A percentile compares a stretch with the other conserved stretches of the same genome.
phyloP scores from a whole-genome alignment of 1,140 invertebrate genomes.

The Steinernema khuongi region DNA sequence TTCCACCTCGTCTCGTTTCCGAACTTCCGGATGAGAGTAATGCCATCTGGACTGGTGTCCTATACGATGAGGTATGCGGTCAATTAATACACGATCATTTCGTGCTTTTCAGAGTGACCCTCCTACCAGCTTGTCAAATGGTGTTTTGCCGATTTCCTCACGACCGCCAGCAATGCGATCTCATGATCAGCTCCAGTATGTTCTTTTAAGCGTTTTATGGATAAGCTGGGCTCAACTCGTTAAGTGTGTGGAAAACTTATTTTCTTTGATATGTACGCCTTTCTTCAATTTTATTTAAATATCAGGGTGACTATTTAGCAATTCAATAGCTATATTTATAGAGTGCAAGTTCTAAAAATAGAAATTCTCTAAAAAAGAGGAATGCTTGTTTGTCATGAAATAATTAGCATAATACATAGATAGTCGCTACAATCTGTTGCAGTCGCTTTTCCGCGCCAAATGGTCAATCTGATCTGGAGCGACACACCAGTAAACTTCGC shows the following conservation, averaged over 20 bases:
- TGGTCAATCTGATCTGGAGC: conserved; percentile 49
- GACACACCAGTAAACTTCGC: conserved; percentile 44
- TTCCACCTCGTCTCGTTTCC: conserved; percentile 56
- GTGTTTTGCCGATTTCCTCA: conserved; percentile 55
- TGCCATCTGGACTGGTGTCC: conserved; percentile 45
- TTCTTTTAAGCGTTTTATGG: no score
- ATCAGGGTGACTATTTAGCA: no score
- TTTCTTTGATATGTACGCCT: no score
- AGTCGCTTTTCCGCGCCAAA: conserved; percentile 52
- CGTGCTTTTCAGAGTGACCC: conserved; percentile 40
- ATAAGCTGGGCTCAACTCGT: no score
- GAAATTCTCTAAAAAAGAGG: no score
- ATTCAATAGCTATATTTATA: no score
- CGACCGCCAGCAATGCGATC: conserved; percentile 52
- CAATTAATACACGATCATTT: conserved; percentile 24
- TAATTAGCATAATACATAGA: conserved; percentile 23
- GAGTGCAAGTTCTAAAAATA: no score
- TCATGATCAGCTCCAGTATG: conserved; percentile 54
- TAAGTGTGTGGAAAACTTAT: no score
- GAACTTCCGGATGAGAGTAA: conserved; percentile 56
- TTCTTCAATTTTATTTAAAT: no score
- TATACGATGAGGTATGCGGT: conserved; percentile 50
- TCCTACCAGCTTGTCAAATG: conserved; percentile 52
- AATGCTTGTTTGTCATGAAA: not conserved
- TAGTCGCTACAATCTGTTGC: conserved; percentile 25